These are phyloP conservation scores for Cygnus buccinator DNA, from an alignment of 2,113 vertebrate genomes.

Conservation along the genomic window DNA sequence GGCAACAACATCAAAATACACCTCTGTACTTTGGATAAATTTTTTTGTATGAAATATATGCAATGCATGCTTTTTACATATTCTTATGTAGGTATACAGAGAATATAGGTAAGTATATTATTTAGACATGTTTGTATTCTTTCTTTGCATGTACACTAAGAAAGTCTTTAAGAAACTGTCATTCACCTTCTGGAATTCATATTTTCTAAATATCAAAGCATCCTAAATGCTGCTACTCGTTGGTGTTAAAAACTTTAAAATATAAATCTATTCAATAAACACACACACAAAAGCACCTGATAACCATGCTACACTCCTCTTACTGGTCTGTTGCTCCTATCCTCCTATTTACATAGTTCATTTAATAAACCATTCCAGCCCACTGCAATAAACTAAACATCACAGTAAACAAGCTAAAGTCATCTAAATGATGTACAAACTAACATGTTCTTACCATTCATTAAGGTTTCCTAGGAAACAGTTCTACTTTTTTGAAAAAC, in stretches of 20 bases:
- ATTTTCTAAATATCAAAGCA: neutral
- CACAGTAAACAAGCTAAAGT: slow-evolving; percentile 30
- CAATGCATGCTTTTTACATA: neutral
- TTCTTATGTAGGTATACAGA: neutral
- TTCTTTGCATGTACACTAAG: neutral
- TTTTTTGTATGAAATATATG: neutral
- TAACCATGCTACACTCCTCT: neutral
- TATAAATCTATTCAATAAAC: neutral
- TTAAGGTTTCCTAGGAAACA: slow-evolving; percentile 48
- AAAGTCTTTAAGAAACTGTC: neutral
- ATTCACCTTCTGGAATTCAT: neutral
- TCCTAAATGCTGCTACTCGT: neutral
- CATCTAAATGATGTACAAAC: slow-evolving; percentile 14
- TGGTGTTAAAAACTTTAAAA: neutral
- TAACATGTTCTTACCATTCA: neutral
- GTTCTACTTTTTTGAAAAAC: slow-evolving; percentile 15
- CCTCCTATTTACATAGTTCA: neutral
- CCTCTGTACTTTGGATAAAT: neutral
- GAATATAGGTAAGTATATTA: neutral
- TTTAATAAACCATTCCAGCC: neutral
- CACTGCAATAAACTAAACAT: slow-evolving; percentile 21
- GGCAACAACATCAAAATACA: neutral
- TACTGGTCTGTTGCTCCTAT: neutral
- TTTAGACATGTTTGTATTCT: neutral
- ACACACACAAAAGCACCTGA: neutral